Evolutionary conservation across 2,797 vertebrate species (phyloP).

Genomic region (Sphenodon punctatus): DNA sequence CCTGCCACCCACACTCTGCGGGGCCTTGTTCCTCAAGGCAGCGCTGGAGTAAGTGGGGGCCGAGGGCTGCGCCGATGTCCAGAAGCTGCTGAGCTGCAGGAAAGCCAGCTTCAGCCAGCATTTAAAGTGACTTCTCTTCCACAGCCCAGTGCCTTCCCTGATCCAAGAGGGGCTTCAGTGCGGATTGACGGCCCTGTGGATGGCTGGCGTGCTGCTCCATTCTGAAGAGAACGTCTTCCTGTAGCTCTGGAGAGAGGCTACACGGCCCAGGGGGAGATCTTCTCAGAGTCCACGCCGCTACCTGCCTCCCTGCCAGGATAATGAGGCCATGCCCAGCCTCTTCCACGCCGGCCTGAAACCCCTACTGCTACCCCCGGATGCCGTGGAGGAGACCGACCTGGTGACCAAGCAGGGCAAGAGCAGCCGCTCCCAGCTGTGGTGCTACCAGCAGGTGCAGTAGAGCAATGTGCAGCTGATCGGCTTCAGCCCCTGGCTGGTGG

Average conservation of each 20-base stretch:
- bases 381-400: slow-evolving; percentile 73
- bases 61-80: slow-evolving; percentile 79
- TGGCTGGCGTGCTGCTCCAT: slow-evolving; percentile 80
- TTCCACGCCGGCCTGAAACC: slow-evolving; percentile 30
- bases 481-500: slow-evolving; percentile 81
- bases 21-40: slow-evolving; percentile 83
- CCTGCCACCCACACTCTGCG: slow-evolving; percentile 46
- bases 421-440: slow-evolving; percentile 88
- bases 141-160: slow-evolving; percentile 86
- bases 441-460: slow-evolving; percentile 70
- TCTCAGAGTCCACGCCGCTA: slow-evolving; percentile 76
- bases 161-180: slow-evolving; percentile 94
- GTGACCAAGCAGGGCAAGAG: slow-evolving; percentile 94
- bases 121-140: slow-evolving; percentile 86
- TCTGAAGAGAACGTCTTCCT: slow-evolving; percentile 63
- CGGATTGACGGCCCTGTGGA: slow-evolving; percentile 91
- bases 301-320: slow-evolving; percentile 56
- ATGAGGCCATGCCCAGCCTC: slow-evolving; percentile 62
- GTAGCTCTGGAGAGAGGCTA: slow-evolving; percentile 80
- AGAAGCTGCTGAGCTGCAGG: slow-evolving; percentile 68
- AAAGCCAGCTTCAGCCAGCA: slow-evolving; percentile 78
- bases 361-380: neutral
- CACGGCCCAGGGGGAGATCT: slow-evolving; percentile 91
- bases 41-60: slow-evolving; percentile 74
- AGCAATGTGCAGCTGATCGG: slow-evolving; percentile 86